A percentile compares a stretch with the other conserved stretches of the same genome.
phyloP scores from a whole-genome alignment of 2,797 vertebrate species.

The Dryobates pubescens region DNA sequence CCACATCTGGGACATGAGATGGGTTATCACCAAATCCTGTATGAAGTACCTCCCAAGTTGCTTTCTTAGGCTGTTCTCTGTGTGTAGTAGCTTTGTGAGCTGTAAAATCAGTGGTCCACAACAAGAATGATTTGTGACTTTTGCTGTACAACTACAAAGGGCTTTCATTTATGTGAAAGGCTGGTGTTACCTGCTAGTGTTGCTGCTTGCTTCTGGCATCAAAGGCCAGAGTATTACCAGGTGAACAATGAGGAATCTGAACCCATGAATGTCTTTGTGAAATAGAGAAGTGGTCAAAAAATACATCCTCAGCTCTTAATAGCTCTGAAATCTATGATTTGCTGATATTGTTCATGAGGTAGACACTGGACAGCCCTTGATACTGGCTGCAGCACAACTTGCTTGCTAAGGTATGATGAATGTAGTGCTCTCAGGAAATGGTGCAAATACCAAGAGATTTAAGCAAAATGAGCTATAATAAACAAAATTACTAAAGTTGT shows the following conservation, averaged over 20 bases:
- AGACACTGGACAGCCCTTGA: background rate
- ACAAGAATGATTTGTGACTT: background rate
- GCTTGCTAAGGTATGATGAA: background rate
- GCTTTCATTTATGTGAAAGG: background rate
- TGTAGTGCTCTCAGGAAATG: background rate
- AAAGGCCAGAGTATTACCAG: slow-evolving; percentile 8
- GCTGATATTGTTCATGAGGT: background rate
- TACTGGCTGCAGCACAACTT: background rate
- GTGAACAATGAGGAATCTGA: background rate
- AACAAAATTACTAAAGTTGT: background rate
- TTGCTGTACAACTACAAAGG: background rate
- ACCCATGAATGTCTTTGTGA: background rate
- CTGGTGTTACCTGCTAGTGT: slow-evolving; percentile 8
- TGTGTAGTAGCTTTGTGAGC: background rate
- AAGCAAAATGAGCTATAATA: background rate
- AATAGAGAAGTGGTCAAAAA: slow-evolving; percentile 1
- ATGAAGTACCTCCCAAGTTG: background rate
- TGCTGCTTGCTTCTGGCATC: background rate
- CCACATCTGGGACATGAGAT: background rate
- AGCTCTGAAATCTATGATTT: background rate
- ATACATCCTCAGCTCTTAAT: background rate
- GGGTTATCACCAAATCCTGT: background rate
- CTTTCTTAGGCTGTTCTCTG: background rate
- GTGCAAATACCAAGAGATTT: background rate
- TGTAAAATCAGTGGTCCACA: background rate